A percentile compares a stretch with the other conserved stretches of the same genome.
These are phyloP conservation scores for Phortica magna DNA, from an alignment of 2,888 invertebrate genomes.

Conservation along the genomic window DNA sequence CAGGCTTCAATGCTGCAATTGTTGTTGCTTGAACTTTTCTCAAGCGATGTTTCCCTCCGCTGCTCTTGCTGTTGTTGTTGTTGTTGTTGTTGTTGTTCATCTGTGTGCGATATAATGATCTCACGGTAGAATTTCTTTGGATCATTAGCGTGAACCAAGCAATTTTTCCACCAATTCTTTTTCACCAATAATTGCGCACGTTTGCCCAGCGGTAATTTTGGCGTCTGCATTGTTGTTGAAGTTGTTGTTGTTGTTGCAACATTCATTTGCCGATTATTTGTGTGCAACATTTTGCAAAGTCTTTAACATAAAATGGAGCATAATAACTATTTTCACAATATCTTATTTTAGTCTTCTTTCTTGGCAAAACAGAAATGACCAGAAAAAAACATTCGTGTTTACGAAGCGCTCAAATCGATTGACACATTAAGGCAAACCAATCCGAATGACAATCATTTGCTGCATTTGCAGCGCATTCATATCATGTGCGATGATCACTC, in stretches of 20 bases:
- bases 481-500: constrained; percentile 6
- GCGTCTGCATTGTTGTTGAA: constrained; percentile 22
- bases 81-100: constrained; percentile 47
- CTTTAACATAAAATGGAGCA: background rate
- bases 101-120: constrained; percentile 54
- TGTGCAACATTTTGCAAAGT: constrained; percentile 23
- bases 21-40: constrained; percentile 10
- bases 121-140: constrained; percentile 89
- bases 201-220: constrained; percentile 52
- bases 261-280: constrained; percentile 3
- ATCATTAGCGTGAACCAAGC: constrained; percentile 86
- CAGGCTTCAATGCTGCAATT: background rate
- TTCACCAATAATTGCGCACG: constrained; percentile 78
- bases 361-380: background rate
- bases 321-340: constrained; percentile 22
- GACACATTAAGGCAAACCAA: constrained; percentile 60
- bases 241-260: constrained; percentile 16
- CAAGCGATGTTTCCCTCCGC: constrained; percentile 29
- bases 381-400: constrained; percentile 42
- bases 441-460: background rate
- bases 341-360: background rate
- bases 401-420: constrained; percentile 58
- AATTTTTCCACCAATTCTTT: constrained; percentile 92
- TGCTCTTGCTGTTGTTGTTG: constrained; percentile 45
- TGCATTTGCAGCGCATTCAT: background rate